Evolutionary conservation across 2,888 invertebrate species (phyloP), one percentile per base, ranked within the genome.

Genomic region (Ornithoptera priamus): DNA sequence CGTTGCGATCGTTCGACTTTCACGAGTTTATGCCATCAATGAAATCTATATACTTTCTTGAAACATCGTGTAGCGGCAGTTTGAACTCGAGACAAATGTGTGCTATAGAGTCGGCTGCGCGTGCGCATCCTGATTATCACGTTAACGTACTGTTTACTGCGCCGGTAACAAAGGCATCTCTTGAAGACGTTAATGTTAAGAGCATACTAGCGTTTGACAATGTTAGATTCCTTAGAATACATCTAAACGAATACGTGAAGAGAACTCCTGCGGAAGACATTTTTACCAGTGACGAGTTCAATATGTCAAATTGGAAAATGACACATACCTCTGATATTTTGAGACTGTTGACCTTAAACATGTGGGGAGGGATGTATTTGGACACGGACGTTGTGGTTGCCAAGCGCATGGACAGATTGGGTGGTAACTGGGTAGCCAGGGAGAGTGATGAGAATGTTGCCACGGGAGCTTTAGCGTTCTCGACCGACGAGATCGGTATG

Each of bases 361-460:
- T 95, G 79, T 96, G 93, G 82, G 96, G 96, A 17, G 97, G 97
- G 0, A 94, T 96, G 65, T 97, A 96, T 80, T 83, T 97, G 66
- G 97, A 97, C 77, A 86, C 96, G 74, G 97, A 97, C 81, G 94
- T 96, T 3, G 91, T 97, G 18, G 94, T 96, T 4, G 92, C 93
- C 24, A 95, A 94, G 74, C 87, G 93, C 7, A 80, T 96, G 58
- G 91, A 93, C 24, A 80, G 87, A 3, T 79, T 95, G 63, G 87
- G 82, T 1, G 84, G 82, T 39, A 95, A 96, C 81, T 95, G 94
- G 84, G 94, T 94, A 1, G 95, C 94, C 1, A 93, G 94, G 3
- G 95, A 95, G 71, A 94, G 94, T 82, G 86, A 73, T 79, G 82
- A 5, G 82, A 86, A 93, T 64, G 93, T 96, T 0, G 95, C 95